Conservation (phyloP, 2,113 vertebrate species). For the Myotis lucifugus region DNA sequence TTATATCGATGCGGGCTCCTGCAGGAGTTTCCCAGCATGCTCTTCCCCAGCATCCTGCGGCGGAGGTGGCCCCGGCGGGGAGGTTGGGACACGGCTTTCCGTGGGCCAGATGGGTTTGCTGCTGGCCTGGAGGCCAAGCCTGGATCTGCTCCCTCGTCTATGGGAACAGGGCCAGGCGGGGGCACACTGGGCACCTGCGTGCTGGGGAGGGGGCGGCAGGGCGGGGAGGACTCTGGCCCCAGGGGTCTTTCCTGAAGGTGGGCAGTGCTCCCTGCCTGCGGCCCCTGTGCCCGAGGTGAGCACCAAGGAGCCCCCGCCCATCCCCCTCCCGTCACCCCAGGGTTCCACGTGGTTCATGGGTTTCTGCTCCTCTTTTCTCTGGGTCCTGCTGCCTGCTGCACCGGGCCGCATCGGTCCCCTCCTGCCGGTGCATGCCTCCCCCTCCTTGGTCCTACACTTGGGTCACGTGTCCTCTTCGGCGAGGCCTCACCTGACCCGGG, state of each 20-base stretch:
- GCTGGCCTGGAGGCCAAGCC: constrained; percentile 3
- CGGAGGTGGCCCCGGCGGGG: constrained; percentile 35
- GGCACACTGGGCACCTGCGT: neutral
- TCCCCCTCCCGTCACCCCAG: neutral
- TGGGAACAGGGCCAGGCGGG: neutral
- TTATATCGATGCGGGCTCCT: constrained; percentile 66
- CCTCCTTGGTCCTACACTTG: neutral
- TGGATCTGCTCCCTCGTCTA: neutral
- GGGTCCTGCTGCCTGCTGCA: neutral
- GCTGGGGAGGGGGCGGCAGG: neutral
- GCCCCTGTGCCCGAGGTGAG: neutral
- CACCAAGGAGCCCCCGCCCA: neutral
- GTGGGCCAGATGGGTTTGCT: constrained; percentile 36
- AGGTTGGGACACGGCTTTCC: constrained; percentile 60
- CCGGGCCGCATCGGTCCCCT: neutral
- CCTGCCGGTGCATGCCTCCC: neutral
- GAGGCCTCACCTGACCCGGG: neutral
- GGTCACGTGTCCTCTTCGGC: fast-evolving
- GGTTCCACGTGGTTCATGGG: neutral
- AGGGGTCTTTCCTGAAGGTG: neutral
- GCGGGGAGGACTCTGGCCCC: neutral
- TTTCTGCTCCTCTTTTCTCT: neutral
- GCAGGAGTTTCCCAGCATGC: constrained; percentile 73
- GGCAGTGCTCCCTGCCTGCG: neutral
- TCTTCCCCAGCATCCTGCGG: constrained; percentile 62